These are phyloP conservation scores for Cyprinodon diabolis DNA, from an alignment of 2,797 vertebrate genomes.

Conservation along the genomic window DNA sequence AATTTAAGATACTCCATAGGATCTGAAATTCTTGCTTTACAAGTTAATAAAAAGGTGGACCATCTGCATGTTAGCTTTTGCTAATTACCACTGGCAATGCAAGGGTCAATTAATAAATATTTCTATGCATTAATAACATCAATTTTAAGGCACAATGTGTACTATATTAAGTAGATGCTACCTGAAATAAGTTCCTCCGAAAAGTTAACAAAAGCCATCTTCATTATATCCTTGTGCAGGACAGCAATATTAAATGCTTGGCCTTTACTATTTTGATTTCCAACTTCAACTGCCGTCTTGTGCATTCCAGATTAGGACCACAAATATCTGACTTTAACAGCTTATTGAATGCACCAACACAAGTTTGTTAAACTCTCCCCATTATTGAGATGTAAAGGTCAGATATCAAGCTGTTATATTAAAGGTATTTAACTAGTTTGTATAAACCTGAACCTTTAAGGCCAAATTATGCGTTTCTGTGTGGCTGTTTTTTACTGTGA, in stretches of 20 bases:
- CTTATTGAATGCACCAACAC: too few relatives aligned
- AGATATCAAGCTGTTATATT: neutral
- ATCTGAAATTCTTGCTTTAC: too few relatives aligned
- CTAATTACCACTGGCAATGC: neutral
- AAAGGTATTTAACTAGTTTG: neutral
- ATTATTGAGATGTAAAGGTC: neutral
- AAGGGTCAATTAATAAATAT: neutral
- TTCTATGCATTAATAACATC: neutral
- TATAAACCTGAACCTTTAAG: neutral
- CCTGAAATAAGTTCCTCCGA: neutral
- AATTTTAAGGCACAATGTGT: neutral
- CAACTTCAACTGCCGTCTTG: neutral
- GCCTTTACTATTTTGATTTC: neutral
- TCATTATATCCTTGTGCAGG: neutral
- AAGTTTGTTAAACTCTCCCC: neutral
- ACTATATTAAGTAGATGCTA: neutral
- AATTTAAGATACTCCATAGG: neutral
- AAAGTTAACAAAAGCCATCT: neutral
- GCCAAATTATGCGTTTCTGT: neutral
- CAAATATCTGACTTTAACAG: neutral
- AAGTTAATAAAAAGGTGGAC: neutral
- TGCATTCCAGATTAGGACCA: neutral
- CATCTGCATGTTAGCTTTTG: neutral
- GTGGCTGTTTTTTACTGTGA: constrained; percentile 9
- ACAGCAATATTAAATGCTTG: neutral